These are phyloP conservation scores for Meleagris gallopavo DNA, from an alignment of 2,113 vertebrate genomes.

Conservation along the genomic window DNA sequence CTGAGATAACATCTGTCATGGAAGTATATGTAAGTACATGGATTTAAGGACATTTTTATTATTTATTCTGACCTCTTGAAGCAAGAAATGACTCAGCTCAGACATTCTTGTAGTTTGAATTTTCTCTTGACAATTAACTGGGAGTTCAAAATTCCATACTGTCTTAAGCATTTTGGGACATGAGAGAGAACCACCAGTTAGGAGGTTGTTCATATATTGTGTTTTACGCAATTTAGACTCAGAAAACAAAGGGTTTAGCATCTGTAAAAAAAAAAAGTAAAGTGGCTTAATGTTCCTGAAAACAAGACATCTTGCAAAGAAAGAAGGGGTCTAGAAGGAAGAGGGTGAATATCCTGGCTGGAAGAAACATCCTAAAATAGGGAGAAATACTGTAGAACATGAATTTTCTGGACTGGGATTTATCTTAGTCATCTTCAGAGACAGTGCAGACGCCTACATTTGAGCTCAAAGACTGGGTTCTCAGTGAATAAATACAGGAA, in stretches of 20 bases:
- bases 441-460: background rate
- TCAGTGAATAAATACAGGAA: background rate
- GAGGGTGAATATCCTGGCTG: background rate
- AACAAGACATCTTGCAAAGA: background rate
- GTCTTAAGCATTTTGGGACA: background rate
- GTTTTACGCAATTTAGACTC: background rate
- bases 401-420: background rate
- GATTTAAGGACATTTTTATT: background rate
- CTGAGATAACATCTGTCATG: slow-evolving; percentile 1
- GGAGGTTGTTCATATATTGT: rapidly evolving
- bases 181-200: background rate
- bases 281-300: rapidly evolving
- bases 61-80: background rate
- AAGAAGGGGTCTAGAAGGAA: background rate
- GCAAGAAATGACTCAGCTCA: background rate
- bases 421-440: background rate
- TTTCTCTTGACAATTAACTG: background rate
- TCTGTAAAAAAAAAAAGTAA: background rate
- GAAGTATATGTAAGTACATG: background rate
- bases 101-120: background rate
- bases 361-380: background rate
- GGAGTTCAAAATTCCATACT: background rate
- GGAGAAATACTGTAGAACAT: background rate
- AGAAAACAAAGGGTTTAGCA: background rate
- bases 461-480: background rate